Conservation (phyloP, 2,113 vertebrate species). For the Spermophilus dauricus region DNA sequence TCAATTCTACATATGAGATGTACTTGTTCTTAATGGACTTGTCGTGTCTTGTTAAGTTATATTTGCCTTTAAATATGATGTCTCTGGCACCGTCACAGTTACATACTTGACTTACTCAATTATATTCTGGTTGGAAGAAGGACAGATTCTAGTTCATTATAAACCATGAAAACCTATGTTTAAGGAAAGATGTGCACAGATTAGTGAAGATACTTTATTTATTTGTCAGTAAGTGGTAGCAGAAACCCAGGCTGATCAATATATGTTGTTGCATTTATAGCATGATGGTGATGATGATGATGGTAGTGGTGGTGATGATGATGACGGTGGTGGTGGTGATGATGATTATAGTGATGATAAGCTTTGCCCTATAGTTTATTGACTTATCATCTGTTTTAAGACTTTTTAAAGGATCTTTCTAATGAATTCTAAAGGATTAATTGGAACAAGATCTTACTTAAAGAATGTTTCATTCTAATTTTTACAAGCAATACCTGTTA, state of each 20-base stretch:
- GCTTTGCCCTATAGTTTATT: background rate
- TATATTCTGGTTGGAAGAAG: background rate
- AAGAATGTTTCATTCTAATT: background rate
- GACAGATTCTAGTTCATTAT: background rate
- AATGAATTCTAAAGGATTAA: constrained; percentile 17
- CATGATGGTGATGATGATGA: background rate
- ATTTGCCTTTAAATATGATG: constrained; percentile 28
- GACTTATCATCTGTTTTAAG: background rate
- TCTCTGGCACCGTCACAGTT: background rate
- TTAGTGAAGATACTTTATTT: background rate
- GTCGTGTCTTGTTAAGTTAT: constrained; percentile 9
- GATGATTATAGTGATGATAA: too few species aligned
- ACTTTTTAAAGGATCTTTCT: background rate
- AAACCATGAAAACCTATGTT: background rate
- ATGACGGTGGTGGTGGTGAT: background rate
- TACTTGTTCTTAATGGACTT: background rate
- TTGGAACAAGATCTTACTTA: background rate
- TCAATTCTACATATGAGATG: background rate
- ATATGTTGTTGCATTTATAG: background rate
- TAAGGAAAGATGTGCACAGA: background rate
- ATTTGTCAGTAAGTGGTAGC: background rate
- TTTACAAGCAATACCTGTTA: background rate
- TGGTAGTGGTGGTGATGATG: background rate
- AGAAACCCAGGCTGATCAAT: background rate
- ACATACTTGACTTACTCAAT: background rate